Conservation (phyloP, 2,888 invertebrate species). For the Scrobipalpa costella region DNA sequence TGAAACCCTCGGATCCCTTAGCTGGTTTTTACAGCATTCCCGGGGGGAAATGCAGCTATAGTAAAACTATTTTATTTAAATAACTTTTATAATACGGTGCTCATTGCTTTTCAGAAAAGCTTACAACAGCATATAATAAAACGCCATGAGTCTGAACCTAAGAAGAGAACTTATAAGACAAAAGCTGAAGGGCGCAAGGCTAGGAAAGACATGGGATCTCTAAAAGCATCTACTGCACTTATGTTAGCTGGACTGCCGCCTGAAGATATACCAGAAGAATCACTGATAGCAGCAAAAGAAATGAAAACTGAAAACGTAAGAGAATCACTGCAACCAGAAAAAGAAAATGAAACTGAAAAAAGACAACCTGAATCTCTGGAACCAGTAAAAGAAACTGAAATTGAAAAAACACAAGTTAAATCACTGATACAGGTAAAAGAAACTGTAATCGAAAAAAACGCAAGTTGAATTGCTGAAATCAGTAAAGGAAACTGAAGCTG, state of each 20-base stretch:
- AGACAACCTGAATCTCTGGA: neutral
- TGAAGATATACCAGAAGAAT: neutral
- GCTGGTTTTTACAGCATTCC: too few relatives aligned
- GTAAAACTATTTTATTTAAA: too few relatives aligned
- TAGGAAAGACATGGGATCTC: conserved; percentile 58
- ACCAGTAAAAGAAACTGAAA: neutral
- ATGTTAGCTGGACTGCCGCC: conserved; percentile 55
- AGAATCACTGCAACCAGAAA: neutral
- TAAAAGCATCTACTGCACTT: conserved; percentile 57
- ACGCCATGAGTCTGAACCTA: conserved; percentile 42
- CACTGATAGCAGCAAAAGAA: neutral
- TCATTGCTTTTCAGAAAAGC: conserved; percentile 50
- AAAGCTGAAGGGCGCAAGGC: conserved; percentile 55
- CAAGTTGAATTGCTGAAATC: neutral
- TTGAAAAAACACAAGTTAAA: neutral
- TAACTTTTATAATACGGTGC: too few relatives aligned
- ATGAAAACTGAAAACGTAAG: neutral
- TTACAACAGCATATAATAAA: conserved; percentile 52
- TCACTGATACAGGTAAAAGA: neutral
- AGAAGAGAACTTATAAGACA: conserved; percentile 42
- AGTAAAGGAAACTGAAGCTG: neutral
- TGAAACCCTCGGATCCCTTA: too few relatives aligned
- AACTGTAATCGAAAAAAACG: too few relatives aligned
- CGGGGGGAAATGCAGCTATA: too few relatives aligned
- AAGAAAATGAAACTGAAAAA: too few relatives aligned